These are phyloP conservation scores for Cotesia typhae DNA, from an alignment of 1,140 invertebrate species.

Conservation along the genomic window DNA sequence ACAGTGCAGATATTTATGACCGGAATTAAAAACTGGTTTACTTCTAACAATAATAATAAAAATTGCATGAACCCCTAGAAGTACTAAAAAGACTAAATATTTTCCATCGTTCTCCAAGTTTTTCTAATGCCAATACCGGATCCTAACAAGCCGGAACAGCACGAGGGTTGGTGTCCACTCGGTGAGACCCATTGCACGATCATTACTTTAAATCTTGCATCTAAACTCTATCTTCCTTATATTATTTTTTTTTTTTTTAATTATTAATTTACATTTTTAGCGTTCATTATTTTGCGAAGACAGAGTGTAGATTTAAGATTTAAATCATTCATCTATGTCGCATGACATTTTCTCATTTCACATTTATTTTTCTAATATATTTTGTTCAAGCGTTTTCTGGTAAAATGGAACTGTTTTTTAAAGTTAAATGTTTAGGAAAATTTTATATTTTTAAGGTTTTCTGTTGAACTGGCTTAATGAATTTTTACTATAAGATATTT, in stretches of 20 bases:
- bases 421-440: background rate
- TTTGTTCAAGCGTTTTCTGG: conserved; percentile 21
- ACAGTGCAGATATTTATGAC: too few species aligned
- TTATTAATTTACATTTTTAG: conserved; percentile 18
- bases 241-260: conserved; percentile 16
- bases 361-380: conserved; percentile 29
- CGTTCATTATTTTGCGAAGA: background rate
- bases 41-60: conserved; percentile 3
- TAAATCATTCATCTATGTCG: conserved; percentile 36
- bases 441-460: background rate
- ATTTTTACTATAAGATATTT: conserved; percentile 25
- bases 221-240: conserved; percentile 42
- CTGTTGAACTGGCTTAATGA: too few species aligned
- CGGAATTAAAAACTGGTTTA: background rate
- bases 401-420: background rate
- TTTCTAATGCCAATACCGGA: conserved; percentile 80
- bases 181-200: conserved; percentile 70
- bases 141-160: conserved; percentile 84
- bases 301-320: conserved; percentile 33
- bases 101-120: conserved; percentile 73
- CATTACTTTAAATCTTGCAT: conserved; percentile 50
- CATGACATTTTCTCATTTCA: conserved; percentile 35
- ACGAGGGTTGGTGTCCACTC: conserved; percentile 86
- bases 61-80: conserved; percentile 13
- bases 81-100: conserved; percentile 43